phyloP scores from a whole-genome alignment of 2,888 invertebrate species.

The Hypomecis atomaria region DNA sequence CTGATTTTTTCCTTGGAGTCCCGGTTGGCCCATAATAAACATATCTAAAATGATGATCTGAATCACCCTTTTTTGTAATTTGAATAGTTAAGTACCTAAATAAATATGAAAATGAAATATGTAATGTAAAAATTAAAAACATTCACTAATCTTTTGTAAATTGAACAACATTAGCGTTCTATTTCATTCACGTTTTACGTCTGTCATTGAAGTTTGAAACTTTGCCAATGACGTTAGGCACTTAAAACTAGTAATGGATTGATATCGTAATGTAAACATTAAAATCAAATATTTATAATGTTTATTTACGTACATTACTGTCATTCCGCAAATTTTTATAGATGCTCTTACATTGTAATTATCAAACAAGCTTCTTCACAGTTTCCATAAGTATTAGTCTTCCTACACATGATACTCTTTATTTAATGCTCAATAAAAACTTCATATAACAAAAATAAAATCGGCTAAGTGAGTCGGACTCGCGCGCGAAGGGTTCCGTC shows the following conservation, averaged over 20 bases:
- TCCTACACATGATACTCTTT: not conserved
- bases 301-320: slow-evolving; percentile 15
- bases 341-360: not conserved
- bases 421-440: not conserved
- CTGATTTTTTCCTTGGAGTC: no score
- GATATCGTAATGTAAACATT: slow-evolving; percentile 8
- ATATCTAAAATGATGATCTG: no score
- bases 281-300: not conserved
- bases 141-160: no score
- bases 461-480: no score
- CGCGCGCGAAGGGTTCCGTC: no score
- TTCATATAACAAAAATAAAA: not conserved
- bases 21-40: no score
- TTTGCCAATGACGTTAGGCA: slow-evolving; percentile 13
- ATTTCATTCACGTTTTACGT: not conserved
- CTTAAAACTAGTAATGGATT: not conserved
- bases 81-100: no score
- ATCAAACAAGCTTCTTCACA: not conserved
- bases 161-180: not conserved
- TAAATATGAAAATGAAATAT: no score
- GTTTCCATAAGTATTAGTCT: not conserved
- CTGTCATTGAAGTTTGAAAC: slow-evolving; percentile 10
- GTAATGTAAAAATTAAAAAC: no score
- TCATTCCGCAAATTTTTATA: not conserved
- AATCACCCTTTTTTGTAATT: no score